Base-by-base conservation (phyloP, 2,113 vertebrate species). In the Cephalopterus ornatus region DNA sequence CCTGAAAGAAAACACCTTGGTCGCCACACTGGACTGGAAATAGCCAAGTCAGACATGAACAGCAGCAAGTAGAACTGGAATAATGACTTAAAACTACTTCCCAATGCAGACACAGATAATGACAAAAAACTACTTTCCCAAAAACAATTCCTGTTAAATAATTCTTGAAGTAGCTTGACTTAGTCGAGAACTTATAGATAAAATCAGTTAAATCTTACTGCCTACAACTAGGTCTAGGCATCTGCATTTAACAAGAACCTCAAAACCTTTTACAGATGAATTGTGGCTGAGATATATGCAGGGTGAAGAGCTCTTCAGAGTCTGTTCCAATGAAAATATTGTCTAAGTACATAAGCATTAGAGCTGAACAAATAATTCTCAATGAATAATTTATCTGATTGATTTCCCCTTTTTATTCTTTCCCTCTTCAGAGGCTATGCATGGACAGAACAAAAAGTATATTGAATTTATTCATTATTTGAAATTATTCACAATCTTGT, bases 341-440 rank as follows among this genome's bases (percentile, higher is more conserved):
- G 96, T 96, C 85, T 97, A 96, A 96, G 96, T 94, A 94, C 93
- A 96, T 95, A 97, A 95, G 93, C 96, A 93, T 97, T 95, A 96
- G 95, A 96, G 93, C 95, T 95, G 96, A 97, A 96, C 96, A 97
- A 97, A 97, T 97, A 96, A 97, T 97, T 97, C 96, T 92, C 72
- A 0, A 96, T 97, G 95, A 97, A 97, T 97, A 96, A 97, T 97
- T 96, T 96, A 97, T 96, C 96, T 97, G 95, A 97, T 96, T 97
- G 96, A 97, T 96, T 97, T 96, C 92, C 78, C 84, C 68, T 95
- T 96, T 95, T 96, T 95, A 93, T 94, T 95, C 95, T 94, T 68
- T 96, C 75, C 35, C 52, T 94, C 92, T 97, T 95, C 85, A 94
- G 94, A 96, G 37, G 62, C 83, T 87, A 90, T 91, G 90, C 83